Evolutionary conservation across 1,140 invertebrate species (phyloP), one percentile per base, ranked within the genome.

Genomic region (Drosophila lini): DNA sequence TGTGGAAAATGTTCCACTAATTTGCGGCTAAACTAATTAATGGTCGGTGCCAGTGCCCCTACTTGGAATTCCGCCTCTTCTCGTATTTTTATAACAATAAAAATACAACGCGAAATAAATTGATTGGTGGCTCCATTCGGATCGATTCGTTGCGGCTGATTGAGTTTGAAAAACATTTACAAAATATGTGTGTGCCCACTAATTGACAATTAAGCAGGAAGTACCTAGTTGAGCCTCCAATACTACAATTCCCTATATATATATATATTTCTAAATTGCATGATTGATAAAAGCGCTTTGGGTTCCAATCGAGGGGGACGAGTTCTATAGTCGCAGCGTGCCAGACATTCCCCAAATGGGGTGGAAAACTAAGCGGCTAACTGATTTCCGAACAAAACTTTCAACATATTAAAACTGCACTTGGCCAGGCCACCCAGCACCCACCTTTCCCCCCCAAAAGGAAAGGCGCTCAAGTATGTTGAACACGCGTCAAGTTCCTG

Each of bases 401-500:
- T 84, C 67, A 89, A 88, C 84, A 89, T 88, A 88, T 88, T 89
- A 89, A 88, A 88, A 88, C 77, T 88, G 84, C 84, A 88, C 84
- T 88, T 88, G 84, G 84, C 81, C 80, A 56, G 70, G 62, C 32
- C 52, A 40, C 3, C 25, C 4, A 8, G 11, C 19, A 41, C 4
- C 19, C 44, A 47, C 45, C 45, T 50, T 60, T 40, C 28, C 10
- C 28, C 10, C 15, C 28, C 16, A 45, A 45, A 53, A 53, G 53
- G 41, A 57, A 74, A 89, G 80, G 83, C 84, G 83, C 83, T 88
- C 83, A 88, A 88, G 83, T 88, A 88, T 88, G 83, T 88, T 88
- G 83, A 88, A 88, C 83, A 88, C 83, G 83, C 83, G 83, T 88
- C 83, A 88, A 88, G 83, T 86, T 86, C 80, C 83, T 86, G 84